Base-by-base conservation (phyloP, 2,797 vertebrate genomes). In the Chiloscyllium punctatum region DNA sequence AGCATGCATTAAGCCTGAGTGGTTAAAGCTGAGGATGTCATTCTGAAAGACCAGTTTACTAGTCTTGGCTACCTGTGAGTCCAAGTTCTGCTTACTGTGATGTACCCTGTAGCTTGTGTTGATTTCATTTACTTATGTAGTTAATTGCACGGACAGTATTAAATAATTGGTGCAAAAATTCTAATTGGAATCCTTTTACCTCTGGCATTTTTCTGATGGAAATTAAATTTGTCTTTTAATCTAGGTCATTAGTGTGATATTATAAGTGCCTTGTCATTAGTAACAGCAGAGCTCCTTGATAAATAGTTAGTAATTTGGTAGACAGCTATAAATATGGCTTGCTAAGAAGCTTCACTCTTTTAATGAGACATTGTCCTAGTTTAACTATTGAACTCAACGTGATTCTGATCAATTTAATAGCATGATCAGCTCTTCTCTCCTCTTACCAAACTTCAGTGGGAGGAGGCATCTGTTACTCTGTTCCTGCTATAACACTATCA, bases 181-280 rank as follows among this genome's bases (percentile, higher is more conserved):
- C n/a, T 68, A 71, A 94, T 69, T 69, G 42, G 37, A 48, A 62
- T 62, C 90, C 27, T 66, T 90, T 90, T n/a, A 62, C 53, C 62
- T 11, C 62, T 71, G 92, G n/a, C 66, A 66, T 94, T 94, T 37
- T 69, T 91, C 88, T 94, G 62, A 94, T 94, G 62, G 68, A 69
- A 42, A 68, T 94, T 94, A 94, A 94, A 69, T 94, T 68, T 68
- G 23, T 25, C 91, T 94, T 94, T 68, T 84, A 42, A 69, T 69
- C 69, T 69, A n/a, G 91, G 66, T 71, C 62, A 69, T 69, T 94
- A 94, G 68, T 48, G 91, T 71, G 68, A 94, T 48, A 71, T 94
- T 94, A 69, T 69, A 37, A 42, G 7, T 68, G n/a, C 2, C 37
- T 94, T 68, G 53, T n/a, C 21, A 9, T 27, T 42, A 68, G 37